phyloP scores from a whole-genome alignment of 1,140 invertebrate species.

The Piezodorus guildinii region DNA sequence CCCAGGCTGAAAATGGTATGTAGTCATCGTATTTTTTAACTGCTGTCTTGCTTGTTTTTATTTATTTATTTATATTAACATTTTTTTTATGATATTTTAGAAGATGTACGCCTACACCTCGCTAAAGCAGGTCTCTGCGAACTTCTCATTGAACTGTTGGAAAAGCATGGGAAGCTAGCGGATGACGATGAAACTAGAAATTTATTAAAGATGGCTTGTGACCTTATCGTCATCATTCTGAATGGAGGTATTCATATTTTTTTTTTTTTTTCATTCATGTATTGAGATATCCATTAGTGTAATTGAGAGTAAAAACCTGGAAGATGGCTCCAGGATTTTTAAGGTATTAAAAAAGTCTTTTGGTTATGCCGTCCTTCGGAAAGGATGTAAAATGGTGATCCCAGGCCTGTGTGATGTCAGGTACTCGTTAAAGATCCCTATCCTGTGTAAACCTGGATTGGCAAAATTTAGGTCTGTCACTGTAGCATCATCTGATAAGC shows the following conservation, averaged over 20 bases:
- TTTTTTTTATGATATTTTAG: conserved; percentile 35
- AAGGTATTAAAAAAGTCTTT: too few species aligned
- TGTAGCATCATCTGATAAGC: too few species aligned
- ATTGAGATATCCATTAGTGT: too few species aligned
- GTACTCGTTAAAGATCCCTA: too few species aligned
- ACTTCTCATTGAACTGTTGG: conserved; percentile 57
- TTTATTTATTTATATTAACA: background rate
- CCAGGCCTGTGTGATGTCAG: too few species aligned
- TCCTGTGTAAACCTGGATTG: too few species aligned
- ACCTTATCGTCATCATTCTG: conserved; percentile 68
- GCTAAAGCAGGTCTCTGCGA: conserved; percentile 63
- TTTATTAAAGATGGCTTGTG: conserved; percentile 69
- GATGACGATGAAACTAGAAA: conserved; percentile 56
- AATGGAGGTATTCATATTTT: conserved; percentile 55
- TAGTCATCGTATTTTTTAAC: background rate
- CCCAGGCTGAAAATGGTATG: conserved; percentile 60
- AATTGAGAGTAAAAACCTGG: too few species aligned
- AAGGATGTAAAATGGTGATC: too few species aligned
- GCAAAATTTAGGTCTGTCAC: too few species aligned
- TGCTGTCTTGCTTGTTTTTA: background rate
- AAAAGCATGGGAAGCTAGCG: conserved; percentile 49
- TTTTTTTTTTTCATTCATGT: too few species aligned
- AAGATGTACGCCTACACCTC: conserved; percentile 60
- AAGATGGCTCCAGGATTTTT: too few species aligned
- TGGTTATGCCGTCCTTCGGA: too few species aligned